Evolutionary conservation across 2,113 vertebrate genomes (phyloP), one percentile per base, ranked within the genome.

Genomic region (Zingel zingel): DNA sequence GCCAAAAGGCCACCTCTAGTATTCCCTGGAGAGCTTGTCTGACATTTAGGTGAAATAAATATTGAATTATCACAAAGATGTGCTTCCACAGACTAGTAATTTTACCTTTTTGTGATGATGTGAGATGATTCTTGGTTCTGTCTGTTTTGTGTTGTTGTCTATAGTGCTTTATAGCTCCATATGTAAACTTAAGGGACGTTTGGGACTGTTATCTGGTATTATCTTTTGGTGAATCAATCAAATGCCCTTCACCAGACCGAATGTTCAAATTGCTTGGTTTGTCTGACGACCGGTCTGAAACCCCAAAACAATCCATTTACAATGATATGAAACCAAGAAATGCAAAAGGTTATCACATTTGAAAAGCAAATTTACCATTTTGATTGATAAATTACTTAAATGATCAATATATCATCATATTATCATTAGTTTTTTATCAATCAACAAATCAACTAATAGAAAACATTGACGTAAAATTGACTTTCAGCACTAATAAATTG

Each of bases 1-100:
- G 83, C 80, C 84, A 91, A 93, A 89, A 92, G 79, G 71, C 84
- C 82, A 87, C 81, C 86, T 91, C 88, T 69, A 88, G 85, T 77
- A 86, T 93, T 93, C 85, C 89, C 86, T 92, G 77, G 89, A 91
- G 74, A 90, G 84, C 64, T 85, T 4, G 15, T 36, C 36, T 73
- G 73, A 53, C 12, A 12, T 59, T 82, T 43, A 56, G 50, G 47
- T 47, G 18, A 45, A 53, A 76, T 54, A 77, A 48, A 43, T 16
- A 57, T 30, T 69, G 25, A 23, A 75, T 76, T 67, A 19, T 67
- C 25, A 16, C 2, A 10, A 45, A 15, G 56, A 69, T n/a, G 48
- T 21, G 25, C 11, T 62, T 65, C 12, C 3, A 62, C 4, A 59
- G 77, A 56, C 48, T 2, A 67, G 11, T 56, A 1, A 74, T 59